Base-by-base conservation (phyloP, 2,113 vertebrate species). In the Alaudala cheleensis region DNA sequence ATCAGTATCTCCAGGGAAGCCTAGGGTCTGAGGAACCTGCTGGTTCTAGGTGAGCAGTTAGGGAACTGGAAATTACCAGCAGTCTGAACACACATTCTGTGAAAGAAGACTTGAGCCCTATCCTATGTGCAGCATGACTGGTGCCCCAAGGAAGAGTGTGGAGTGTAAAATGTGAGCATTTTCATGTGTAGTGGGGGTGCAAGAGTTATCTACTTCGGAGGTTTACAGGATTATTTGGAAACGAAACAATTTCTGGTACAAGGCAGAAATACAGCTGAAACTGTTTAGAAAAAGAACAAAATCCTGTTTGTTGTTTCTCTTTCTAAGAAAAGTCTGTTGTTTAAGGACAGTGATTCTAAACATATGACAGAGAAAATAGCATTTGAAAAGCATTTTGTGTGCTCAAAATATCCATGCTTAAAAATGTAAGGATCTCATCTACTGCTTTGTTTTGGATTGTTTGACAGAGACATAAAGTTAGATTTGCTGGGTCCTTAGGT, bases 311-410 rank as follows among this genome's bases (percentile, higher is more conserved):
- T 84, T 90, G 79, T 21, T 92, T 47, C 69, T 88, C 77, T 93
- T 83, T 95, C 74, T 86, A 90, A 93, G 94, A 88, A 66, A 95
- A 90, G 76, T 88, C 76, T 95, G 95, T 64, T 96, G 85, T 92
- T 95, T 94, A 92, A 92, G 76, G 80, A 86, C 76, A 71, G 37
- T 49, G n/a, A 83, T 76, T 90, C 47, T 93, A 93, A 95, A 90
- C 80, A 92, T 92, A 86, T 54, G 80, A 95, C 71, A 95, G 90
- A 77, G 51, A 80, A 93, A 92, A 93, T 0, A 81, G 56, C 57
- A 86, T 74, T 88, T 6, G 0, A 39, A 84, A 91, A 85, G 58
- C 74, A 73, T n/a, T 51, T 81, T 81, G 56, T 92, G 77, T 50
- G 51, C 79, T 81, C 56, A 86, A 71, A 96, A 88, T 96, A 86